Base-by-base conservation (phyloP, 2,888 invertebrate species). In the Acrobasis repandana region DNA sequence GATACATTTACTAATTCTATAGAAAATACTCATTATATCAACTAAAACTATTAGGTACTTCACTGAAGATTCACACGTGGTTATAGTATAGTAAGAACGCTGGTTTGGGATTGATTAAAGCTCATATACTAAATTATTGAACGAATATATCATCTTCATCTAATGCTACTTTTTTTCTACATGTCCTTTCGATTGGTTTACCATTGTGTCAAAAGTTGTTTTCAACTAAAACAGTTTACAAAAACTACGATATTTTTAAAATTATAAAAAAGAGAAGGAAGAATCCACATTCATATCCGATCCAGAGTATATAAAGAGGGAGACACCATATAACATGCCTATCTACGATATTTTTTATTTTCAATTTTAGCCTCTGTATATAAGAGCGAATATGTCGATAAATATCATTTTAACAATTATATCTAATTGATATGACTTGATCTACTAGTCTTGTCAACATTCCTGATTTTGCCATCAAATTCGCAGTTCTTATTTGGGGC, bases 401-500 rank as follows among this genome's bases (percentile, higher is more conserved):
- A 43, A 43, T 43, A 43, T 43, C 1, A 43, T 14, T 38, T 38
- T n/a, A 43, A 43, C 43, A 43, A 43, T 36, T 36, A 36, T 43
- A 14, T 43, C 34, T 51, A 51, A 15, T 51, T 51, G 51, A 51
- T 43, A 56, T 56, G 56, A 43, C 56, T 43, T n/a, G 56, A 28
- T 43, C 34, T 56, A 46, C 34, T 56, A 46, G 56, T 43, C 38
- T 56, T 20, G 56, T 18, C 54, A 43, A 38, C 43, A 43, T 38
- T 38, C 11, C 52, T 14, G 9, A 33, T 52, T 52, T 52, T 43
- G 1, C 43, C 43, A 15, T 3, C 28, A 52, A 52, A 48, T 48
- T 48, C 18, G 48, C 18, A 2, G 1, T 10, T 20, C 18, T 18
- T 8, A 36, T 16, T 52, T 52, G 52, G 52, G 16, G 14, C 52